Evolutionary conservation across 1,140 invertebrate genomes (phyloP), one percentile per base, ranked within the genome.

Genomic region (Laupala kohalensis): DNA sequence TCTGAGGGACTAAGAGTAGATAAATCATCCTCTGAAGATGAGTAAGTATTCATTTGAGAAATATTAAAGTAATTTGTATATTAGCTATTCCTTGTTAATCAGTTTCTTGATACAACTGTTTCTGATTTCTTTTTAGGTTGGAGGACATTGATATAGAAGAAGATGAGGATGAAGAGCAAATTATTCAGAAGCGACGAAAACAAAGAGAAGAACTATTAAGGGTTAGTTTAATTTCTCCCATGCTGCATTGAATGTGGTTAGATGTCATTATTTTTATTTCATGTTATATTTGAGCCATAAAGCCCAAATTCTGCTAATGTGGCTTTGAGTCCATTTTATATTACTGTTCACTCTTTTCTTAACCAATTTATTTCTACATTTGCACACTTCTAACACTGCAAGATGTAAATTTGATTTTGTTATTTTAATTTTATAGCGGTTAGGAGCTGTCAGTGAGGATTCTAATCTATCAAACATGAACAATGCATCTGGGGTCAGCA

Each of bases 121-220:
- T 65, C 6, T 66, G 64, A 12, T 68, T 25, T 29, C 5, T 68
- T 74, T 76, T 6, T 74, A 81, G 80, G 65, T 73, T 80, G 28
- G 69, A 77, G 15, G 88, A 92, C 72, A 88, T 94, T 67, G 91
- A 93, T 73, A 88, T 91, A 70, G 88, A 90, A 73, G 91, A 94
- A 65, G 95, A 97, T 73, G 95, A 97, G 80, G 93, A 96, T 79
- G 95, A 97, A 79, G 93, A 97, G 80, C 88, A 89, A 73, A 94
- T 97, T 77, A 98, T 98, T 80, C 92, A 97, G 79, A 87, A 88
- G 77, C 84, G 94, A 75, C 86, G 96, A 73, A 93, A 93, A 80
- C 89, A 95, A 79, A 84, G 96, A 65, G 94, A 97, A 82, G 92
- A 93, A 78, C 82, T 98, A 3, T 78, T 97, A 37, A 92, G 92